These are phyloP conservation scores for Erithacus rubecula DNA, from an alignment of 2,797 vertebrate species.

Conservation along the genomic window DNA sequence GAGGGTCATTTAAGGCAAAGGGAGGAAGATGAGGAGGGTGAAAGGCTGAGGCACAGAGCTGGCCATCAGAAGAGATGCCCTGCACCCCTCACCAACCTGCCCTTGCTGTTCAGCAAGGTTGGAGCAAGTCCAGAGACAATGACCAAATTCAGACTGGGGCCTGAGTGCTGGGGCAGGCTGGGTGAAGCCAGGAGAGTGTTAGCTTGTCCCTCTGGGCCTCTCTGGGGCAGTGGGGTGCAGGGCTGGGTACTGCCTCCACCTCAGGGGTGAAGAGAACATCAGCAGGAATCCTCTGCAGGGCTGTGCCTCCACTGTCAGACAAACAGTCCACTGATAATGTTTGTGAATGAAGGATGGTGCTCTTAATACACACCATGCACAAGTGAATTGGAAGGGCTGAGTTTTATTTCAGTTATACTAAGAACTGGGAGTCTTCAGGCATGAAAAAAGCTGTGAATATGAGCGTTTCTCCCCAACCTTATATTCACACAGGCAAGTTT, in stretches of 20 bases:
- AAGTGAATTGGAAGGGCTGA: background rate
- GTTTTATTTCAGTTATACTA: background rate
- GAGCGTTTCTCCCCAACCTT: accelerated
- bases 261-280: background rate
- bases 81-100: background rate
- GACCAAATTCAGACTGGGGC: background rate
- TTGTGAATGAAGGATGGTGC: background rate
- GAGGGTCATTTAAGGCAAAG: background rate
- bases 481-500: background rate
- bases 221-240: accelerated
- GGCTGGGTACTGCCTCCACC: background rate
- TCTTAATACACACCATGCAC: accelerated
- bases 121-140: background rate
- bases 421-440: background rate
- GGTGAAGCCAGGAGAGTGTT: background rate
- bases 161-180: accelerated
- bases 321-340: accelerated
- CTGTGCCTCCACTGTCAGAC: background rate
- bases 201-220: background rate
- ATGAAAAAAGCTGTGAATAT: background rate
- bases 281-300: background rate
- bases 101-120: background rate
- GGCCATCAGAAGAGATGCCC: background rate
- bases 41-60: background rate
- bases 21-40: background rate